Evolutionary conservation across 2,888 invertebrate genomes (phyloP).

Genomic region (Aphelenchoides bicaudatus): DNA sequence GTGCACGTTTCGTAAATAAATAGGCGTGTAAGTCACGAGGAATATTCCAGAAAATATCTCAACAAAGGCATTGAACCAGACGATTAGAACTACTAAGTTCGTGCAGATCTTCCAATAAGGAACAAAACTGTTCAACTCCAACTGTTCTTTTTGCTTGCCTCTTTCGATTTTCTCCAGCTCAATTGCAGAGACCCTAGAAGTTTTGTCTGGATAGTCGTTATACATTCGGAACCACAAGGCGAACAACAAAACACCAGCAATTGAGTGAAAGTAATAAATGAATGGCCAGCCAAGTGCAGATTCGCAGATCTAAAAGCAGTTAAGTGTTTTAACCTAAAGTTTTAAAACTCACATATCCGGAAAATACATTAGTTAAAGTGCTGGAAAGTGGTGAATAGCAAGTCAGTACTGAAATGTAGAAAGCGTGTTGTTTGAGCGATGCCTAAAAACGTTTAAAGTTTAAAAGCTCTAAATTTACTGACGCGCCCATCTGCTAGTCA

Average conservation of each 20-base stretch:
- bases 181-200: slow-evolving; percentile 22
- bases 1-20: slow-evolving; percentile 48
- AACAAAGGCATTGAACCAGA: slow-evolving; percentile 27
- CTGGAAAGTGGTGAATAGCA: slow-evolving; percentile 35
- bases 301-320: slow-evolving; percentile 17
- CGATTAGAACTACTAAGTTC: slow-evolving; percentile 19
- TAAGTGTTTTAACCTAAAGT: slow-evolving; percentile 3
- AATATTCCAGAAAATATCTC: slow-evolving; percentile 44
- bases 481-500: slow-evolving; percentile 24
- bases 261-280: slow-evolving; percentile 42
- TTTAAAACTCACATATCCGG: slow-evolving; percentile 15
- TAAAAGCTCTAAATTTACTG: slow-evolving; percentile 13
- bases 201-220: slow-evolving; percentile 31
- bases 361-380: slow-evolving; percentile 10
- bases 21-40: slow-evolving; percentile 53
- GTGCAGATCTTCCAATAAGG: slow-evolving; percentile 33
- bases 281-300: slow-evolving; percentile 43
- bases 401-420: slow-evolving; percentile 30
- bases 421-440: slow-evolving; percentile 19
- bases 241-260: slow-evolving; percentile 31
- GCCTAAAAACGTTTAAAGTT: slow-evolving; percentile 7
- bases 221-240: slow-evolving; percentile 30
- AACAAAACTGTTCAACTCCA: slow-evolving; percentile 34
- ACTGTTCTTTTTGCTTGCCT: slow-evolving; percentile 38
- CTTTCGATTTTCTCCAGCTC: slow-evolving; percentile 39